Evolutionary conservation across 2,797 vertebrate species (phyloP), one percentile per base, ranked within the genome.

Genomic region (Alca torda): DNA sequence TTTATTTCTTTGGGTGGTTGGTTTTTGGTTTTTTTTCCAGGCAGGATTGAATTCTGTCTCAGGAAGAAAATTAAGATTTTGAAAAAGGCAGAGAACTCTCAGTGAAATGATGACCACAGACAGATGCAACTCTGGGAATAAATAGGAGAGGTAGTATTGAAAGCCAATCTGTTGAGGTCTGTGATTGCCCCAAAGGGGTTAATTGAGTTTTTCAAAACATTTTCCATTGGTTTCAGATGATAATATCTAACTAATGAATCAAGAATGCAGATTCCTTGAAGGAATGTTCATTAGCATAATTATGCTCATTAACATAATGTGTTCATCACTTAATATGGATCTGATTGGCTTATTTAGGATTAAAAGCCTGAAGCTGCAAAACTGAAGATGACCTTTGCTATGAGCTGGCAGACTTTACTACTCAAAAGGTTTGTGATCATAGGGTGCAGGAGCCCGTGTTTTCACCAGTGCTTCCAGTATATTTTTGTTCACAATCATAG

Each of bases 221-320:
- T 93, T 92, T 89, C 61, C 41, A 23, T 84, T 87, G 54, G 57
- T 83, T 86, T 95, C 70, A 80, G 30, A 83, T 91, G 54, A 77
- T 84, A 57, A 10, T 39, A 72, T 77, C 79, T 54, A 82, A 87
- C 31, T 84, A 92, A 82, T 68, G 48, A 96, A 91, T 95, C 48
- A 92, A 78, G 69, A 84, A 79, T 68, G 65, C 93, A 41, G 79
- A 92, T 90, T 94, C 87, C 81, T 95, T 70, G 59, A 95, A 97
- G 75, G 72, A 64, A 89, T 69, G 7, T 79, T 94, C 59, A 67
- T 94, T 95, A 95, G 33, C 87, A 92, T 92, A 93, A 96, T 92
- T 95, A 80, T 84, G 35, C 48, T 96, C 51, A 93, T 94, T 91
- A 90, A 72, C 82, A 96, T 94, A 91, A 67, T 68, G 37, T 37